These are phyloP conservation scores for Orycteropus afer DNA, from an alignment of 2,113 vertebrate species.

Conservation along the genomic window DNA sequence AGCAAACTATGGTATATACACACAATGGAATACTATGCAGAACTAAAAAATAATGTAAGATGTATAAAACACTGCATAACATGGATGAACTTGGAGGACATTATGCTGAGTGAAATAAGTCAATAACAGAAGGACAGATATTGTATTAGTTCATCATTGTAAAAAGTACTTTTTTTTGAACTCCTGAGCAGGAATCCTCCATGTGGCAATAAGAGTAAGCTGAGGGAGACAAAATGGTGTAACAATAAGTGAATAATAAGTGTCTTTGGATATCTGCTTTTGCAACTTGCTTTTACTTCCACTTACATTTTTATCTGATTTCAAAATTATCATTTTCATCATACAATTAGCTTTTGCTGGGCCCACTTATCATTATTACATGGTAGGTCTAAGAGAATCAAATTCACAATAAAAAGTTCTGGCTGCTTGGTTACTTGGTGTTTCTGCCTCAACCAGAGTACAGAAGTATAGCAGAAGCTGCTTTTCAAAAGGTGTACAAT, in stretches of 20 bases:
- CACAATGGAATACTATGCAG: too few relatives aligned
- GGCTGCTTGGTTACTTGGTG: background rate
- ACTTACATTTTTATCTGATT: background rate
- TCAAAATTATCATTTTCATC: background rate
- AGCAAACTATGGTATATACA: too few relatives aligned
- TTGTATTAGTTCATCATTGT: too few relatives aligned
- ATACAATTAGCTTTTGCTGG: too few relatives aligned
- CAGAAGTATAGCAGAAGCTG: background rate
- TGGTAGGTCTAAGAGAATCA: background rate
- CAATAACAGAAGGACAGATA: too few relatives aligned
- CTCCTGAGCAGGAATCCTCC: too few relatives aligned
- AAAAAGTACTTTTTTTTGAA: too few relatives aligned
- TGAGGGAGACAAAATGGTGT: background rate
- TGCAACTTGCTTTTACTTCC: background rate
- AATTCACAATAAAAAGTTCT: background rate
- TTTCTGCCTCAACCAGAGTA: background rate
- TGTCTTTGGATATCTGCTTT: background rate
- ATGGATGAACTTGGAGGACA: too few relatives aligned
- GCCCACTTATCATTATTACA: background rate
- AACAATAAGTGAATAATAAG: background rate
- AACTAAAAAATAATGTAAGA: too few relatives aligned
- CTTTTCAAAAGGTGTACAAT: background rate
- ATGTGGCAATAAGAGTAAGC: background rate
- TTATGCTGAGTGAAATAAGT: too few relatives aligned
- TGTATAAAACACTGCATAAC: too few relatives aligned